phyloP scores from a whole-genome alignment of 2,888 invertebrate genomes.

The Lacanobia oleracea region DNA sequence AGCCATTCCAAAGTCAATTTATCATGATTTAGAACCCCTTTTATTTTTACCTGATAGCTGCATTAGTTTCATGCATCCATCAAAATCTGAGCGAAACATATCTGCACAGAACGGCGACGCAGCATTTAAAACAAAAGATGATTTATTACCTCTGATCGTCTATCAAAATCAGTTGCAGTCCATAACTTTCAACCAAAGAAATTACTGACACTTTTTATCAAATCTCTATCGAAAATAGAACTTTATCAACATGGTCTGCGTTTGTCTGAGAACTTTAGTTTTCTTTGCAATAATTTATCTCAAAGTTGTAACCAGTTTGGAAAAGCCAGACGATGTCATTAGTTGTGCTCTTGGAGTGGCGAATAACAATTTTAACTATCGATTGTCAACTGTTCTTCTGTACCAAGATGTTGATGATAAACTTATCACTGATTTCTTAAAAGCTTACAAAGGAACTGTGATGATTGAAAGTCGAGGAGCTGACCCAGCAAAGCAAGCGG shows the following conservation, averaged over 20 bases:
- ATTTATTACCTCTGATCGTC: constrained; percentile 68
- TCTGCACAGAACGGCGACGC: constrained; percentile 52
- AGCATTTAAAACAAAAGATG: constrained; percentile 72
- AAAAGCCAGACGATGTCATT: constrained; percentile 65
- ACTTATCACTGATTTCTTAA: constrained; percentile 73
- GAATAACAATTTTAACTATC: constrained; percentile 76
- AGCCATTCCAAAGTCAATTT: constrained; percentile 18
- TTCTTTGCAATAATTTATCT: constrained; percentile 38
- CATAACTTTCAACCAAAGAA: constrained; percentile 18
- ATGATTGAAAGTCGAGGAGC: constrained; percentile 74
- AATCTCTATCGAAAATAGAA: background rate
- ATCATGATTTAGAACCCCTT: constrained; percentile 26
- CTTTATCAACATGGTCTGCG: constrained; percentile 20
- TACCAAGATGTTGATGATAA: constrained; percentile 73
- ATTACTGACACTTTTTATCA: constrained; percentile 13
- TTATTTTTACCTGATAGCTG: constrained; percentile 29
- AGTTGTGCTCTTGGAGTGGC: constrained; percentile 74
- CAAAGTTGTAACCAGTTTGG: constrained; percentile 45
- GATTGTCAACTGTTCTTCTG: constrained; percentile 72
- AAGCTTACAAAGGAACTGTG: constrained; percentile 75
- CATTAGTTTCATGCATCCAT: constrained; percentile 66
- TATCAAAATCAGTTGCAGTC: constrained; percentile 33
- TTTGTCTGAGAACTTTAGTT: constrained; percentile 33
- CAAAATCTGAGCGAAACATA: constrained; percentile 60
- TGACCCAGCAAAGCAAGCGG: constrained; percentile 74